Evolutionary conservation across 2,888 invertebrate species (phyloP), one percentile per base, ranked within the genome.

Genomic region (Drosophila limbata): DNA sequence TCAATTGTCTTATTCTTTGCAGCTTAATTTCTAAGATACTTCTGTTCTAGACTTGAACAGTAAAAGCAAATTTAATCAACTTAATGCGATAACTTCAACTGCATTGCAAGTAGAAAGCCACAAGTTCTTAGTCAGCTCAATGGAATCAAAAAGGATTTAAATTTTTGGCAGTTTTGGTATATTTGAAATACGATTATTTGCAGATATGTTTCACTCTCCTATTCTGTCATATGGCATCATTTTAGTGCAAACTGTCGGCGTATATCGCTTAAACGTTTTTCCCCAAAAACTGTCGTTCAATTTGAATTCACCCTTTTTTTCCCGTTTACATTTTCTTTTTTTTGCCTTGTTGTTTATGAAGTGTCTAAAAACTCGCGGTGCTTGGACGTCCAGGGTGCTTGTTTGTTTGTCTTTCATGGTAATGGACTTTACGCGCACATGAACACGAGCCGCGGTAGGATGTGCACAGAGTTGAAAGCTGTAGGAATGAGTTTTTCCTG

Each of bases 351-450:
- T 82, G 77, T 75, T 80, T 77, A 85, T 85, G 80, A 73, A 82
- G 88, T 88, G 83, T 79, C 86, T 72, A 74, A 82, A 83, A 79
- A 79, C 74, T 69, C 65, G 45, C 40, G 19, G 40, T 50, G 59
- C 44, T 62, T 44, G 69, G 61, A 47, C 69, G 62, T 57, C 53
- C 69, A 31, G 42, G 28, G 60, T 19, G 51, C 47, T 40, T 79
- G 77, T 83, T 88, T 83, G 88, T 86, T 83, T 81, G 77, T 73
- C 74, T 77, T 88, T 81, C 88, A 88, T 81, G 86, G 86, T 84
- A 81, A 79, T 81, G 84, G 84, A 84, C 88, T 86, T 86, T 81
- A 79, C 74, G 81, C 73, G 62, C 64, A 73, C 71, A 72, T 82
- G 77, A 68, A 72, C 80, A 75, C 69, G 52, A 71, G 64, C 68